Evolutionary conservation across 2,113 vertebrate species (phyloP).

Genomic region (Smithornis capensis): DNA sequence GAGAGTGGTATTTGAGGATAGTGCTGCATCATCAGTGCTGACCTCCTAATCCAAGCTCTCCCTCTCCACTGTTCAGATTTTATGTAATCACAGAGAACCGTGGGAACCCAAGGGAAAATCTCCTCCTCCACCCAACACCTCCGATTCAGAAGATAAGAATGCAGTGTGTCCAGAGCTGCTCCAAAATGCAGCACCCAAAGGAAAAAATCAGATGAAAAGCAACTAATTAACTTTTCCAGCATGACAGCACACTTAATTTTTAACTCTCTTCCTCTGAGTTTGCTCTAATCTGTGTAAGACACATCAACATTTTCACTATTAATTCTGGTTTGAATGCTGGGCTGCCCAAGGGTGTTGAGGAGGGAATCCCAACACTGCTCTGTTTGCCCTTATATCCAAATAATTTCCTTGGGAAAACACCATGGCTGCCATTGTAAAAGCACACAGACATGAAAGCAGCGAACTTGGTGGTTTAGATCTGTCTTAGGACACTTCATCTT

Average conservation of each 20-base stretch:
- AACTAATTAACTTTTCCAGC: neutral
- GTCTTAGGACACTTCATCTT: neutral
- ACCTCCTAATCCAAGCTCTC: neutral
- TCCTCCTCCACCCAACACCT: neutral
- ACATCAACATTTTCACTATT: neutral
- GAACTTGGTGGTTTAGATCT: neutral
- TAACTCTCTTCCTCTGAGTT: neutral
- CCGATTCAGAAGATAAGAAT: conserved; percentile 19
- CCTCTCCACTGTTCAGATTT: neutral
- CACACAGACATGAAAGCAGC: neutral
- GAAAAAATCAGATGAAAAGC: neutral
- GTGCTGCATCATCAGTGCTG: neutral
- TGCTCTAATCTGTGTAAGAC: neutral
- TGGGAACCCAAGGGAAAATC: conserved; percentile 38
- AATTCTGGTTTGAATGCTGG: neutral
- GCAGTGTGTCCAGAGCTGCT: neutral
- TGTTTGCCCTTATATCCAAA: neutral
- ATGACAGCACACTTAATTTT: neutral
- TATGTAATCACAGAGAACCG: conserved; percentile 6
- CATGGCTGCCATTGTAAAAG: neutral
- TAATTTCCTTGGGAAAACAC: neutral
- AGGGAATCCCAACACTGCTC: neutral
- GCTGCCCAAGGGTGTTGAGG: neutral
- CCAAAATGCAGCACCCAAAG: neutral
- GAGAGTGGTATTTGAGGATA: neutral